These are phyloP conservation scores for Arremon aurantiirostris DNA, from an alignment of 2,797 vertebrate species.

Conservation along the genomic window DNA sequence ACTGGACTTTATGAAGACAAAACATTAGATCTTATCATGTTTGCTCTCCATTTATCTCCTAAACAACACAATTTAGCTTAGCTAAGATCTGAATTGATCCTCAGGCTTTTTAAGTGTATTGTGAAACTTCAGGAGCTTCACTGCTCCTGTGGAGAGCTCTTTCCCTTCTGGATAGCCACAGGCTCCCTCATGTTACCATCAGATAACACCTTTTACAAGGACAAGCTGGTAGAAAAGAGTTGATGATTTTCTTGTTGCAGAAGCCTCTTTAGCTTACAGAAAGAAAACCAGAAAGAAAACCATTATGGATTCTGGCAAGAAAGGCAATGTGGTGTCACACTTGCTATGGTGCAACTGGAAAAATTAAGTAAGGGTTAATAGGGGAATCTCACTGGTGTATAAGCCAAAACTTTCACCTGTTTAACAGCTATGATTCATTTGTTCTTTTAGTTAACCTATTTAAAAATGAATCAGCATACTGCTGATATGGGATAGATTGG, in stretches of 20 bases:
- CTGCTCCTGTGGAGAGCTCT: neutral
- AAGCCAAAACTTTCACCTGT: constrained; percentile 1
- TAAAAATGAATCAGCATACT: neutral
- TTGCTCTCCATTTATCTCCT: neutral
- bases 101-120: neutral
- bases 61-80: neutral
- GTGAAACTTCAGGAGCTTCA: neutral
- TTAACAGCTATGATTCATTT: neutral
- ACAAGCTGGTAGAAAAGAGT: neutral
- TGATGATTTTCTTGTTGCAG: neutral
- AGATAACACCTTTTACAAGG: neutral
- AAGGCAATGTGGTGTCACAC: neutral
- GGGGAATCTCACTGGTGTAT: neutral
- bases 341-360: neutral
- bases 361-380: neutral
- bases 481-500: neutral
- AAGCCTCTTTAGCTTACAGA: neutral
- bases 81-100: neutral
- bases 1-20: constrained; percentile 23
- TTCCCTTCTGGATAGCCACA: neutral
- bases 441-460: neutral
- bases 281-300: neutral
- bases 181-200: neutral
- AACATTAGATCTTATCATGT: neutral
- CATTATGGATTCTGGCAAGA: neutral